Percentiles rank a stretch among this genome's conserved stretches.
These are phyloP conservation scores for Pygmarrhopalites habei DNA, from an alignment of 1,140 invertebrate species.

Conservation along the genomic window DNA sequence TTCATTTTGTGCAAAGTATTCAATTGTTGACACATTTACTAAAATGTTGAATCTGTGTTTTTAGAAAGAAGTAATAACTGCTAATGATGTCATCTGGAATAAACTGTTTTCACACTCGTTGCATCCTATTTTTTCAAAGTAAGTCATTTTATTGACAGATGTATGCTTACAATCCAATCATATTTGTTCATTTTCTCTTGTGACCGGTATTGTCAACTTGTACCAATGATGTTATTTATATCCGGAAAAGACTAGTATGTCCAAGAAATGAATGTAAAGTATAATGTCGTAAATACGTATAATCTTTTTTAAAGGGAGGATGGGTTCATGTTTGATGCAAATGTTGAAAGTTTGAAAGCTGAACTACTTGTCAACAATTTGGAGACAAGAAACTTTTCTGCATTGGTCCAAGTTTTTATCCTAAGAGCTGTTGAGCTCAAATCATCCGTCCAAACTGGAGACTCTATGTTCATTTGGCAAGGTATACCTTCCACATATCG, in stretches of 20 bases:
- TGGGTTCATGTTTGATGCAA: conserved; percentile 69
- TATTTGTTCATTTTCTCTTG: too few species aligned
- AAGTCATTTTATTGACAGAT: too few species aligned
- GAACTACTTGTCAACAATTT: conserved; percentile 69
- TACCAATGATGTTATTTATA: too few species aligned
- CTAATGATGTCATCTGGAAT: conserved; percentile 91
- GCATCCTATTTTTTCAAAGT: conserved; percentile 64
- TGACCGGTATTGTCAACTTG: too few species aligned
- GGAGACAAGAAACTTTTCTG: conserved; percentile 76
- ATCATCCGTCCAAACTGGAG: conserved; percentile 72
- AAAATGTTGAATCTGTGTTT: too few species aligned
- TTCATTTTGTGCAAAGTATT: too few species aligned
- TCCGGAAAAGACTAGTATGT: too few species aligned
- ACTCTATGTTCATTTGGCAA: conserved; percentile 88
- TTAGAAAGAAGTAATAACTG: conserved; percentile 65
- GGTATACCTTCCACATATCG: too few species aligned
- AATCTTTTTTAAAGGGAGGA: conserved; percentile 56
- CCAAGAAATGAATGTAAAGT: too few species aligned
- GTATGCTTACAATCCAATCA: too few species aligned
- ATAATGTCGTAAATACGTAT: too few species aligned
- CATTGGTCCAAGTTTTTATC: conserved; percentile 76
- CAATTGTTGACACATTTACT: too few species aligned
- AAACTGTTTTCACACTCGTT: conserved; percentile 85
- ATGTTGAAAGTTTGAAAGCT: conserved; percentile 63
- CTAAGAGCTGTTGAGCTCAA: conserved; percentile 68